Evolutionary conservation across 2,888 invertebrate species (phyloP).

Genomic region (Melanostoma scalare): DNA sequence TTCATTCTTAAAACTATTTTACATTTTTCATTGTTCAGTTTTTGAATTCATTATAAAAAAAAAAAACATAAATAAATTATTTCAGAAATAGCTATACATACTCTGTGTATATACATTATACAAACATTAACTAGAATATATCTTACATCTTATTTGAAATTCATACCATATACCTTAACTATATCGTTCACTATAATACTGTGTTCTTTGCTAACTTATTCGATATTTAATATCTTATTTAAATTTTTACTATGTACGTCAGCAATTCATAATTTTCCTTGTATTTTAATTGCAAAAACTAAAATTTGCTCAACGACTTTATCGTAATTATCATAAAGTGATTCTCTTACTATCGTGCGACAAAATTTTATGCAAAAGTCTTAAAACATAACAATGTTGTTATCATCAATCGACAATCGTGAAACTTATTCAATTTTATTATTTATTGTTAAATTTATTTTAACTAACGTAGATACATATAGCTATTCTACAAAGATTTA

Average conservation of each 20-base stretch:
- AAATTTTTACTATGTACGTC: slow-evolving; percentile 37
- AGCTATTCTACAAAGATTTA: slow-evolving; percentile 33
- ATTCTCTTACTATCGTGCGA: slow-evolving; percentile 20
- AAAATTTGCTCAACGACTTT: slow-evolving; percentile 12
- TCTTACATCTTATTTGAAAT: slow-evolving; percentile 40
- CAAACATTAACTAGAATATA: slow-evolving; percentile 65
- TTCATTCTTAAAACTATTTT: slow-evolving; percentile 42
- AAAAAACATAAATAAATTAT: slow-evolving; percentile 58
- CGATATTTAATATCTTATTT: slow-evolving; percentile 67
- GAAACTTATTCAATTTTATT: slow-evolving; percentile 25
- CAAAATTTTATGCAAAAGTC: slow-evolving; percentile 1
- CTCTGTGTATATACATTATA: slow-evolving; percentile 42
- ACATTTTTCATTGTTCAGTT: slow-evolving; percentile 55
- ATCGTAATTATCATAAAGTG: slow-evolving; percentile 10
- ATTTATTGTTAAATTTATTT: slow-evolving; percentile 27
- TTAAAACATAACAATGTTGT: slow-evolving; percentile 3
- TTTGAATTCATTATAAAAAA: slow-evolving; percentile 64
- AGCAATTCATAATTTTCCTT: slow-evolving; percentile 49
- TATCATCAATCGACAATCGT: slow-evolving; percentile 8
- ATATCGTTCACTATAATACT: slow-evolving; percentile 25
- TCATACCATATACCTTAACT: slow-evolving; percentile 38
- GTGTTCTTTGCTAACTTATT: not conserved
- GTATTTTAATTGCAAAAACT: slow-evolving; percentile 28
- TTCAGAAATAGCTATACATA: slow-evolving; percentile 61
- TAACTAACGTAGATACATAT: slow-evolving; percentile 38